Base-by-base conservation (phyloP, 2,888 invertebrate genomes). In the Ommatoiulus sabulosus region DNA sequence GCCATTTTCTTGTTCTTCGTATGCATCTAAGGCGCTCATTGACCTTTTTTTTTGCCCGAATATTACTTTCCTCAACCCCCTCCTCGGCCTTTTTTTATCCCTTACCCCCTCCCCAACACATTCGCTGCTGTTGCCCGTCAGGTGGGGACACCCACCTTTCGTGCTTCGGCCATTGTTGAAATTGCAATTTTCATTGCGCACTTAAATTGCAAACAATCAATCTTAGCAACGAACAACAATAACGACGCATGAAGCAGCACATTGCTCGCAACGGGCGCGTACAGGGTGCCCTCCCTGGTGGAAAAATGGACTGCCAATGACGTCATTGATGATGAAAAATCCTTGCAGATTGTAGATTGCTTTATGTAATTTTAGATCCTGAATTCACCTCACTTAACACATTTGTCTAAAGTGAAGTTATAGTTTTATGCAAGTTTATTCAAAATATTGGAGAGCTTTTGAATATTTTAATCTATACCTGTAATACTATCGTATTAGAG, bases 101-200 rank as follows among this genome's bases (percentile, higher is more conserved):
- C 85, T 43, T 44, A 43, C 43, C 85, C 43, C 44, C 85, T 44
- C 85, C 85, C n/a, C 85, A 43, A 44, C 44, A 85, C 85, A 43
- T 85, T 63, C 20, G 63, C 52, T 20, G 63, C 63, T 63, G 63
- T 20, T 63, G 63, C 63, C 63, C 63, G 63, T 63, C 63, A 63
- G 63, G 63, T n/a, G 63, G 63, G 63, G 63, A 63, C 63, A 63
- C 63, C 63, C 85, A 85, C 85, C 85, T 85, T 85, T 44, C 44
- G 85, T 85, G 63, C 63, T n/a, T n/a, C 63, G 63, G 63, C 63
- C 63, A 85, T 85, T 85, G 85, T 85, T 44, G 85, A 85, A 85
- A 85, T 85, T 85, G 85, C 85, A 85, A 85, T 85, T 85, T 85
- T 85, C 85, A 85, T 85, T 85, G 85, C 85, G 44, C 44, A 85